Conservation (phyloP, 1,140 invertebrate species). For the Solenopsis invicta region DNA sequence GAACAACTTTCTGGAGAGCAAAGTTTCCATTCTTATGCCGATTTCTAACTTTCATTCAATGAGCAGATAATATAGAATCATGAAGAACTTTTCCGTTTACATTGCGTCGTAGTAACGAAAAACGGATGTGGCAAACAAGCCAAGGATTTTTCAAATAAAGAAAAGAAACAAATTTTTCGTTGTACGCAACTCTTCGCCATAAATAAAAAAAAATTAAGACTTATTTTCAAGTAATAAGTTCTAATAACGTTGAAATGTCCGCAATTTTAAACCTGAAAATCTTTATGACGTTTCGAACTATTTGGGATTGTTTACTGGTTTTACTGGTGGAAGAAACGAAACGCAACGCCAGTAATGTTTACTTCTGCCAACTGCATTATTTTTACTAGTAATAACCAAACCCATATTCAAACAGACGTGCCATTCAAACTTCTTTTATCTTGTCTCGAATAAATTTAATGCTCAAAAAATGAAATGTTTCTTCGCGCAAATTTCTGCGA, state of each 20-base stretch:
- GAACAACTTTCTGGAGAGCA: slow-evolving; percentile 45
- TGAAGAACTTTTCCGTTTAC: slow-evolving; percentile 38
- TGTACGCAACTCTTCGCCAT: neutral
- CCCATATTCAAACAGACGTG: too few relatives aligned
- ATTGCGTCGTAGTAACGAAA: slow-evolving; percentile 29
- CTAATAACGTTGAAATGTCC: too few relatives aligned
- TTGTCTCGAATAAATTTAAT: neutral
- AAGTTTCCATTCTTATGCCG: slow-evolving; percentile 58
- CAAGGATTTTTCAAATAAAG: neutral
- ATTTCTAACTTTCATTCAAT: slow-evolving; percentile 55
- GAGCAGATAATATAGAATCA: slow-evolving; percentile 53
- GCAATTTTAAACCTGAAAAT: too few relatives aligned
- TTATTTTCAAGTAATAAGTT: neutral
- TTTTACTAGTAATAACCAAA: too few relatives aligned
- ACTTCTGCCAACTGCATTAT: too few relatives aligned
- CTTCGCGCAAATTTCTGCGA: neutral
- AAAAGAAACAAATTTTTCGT: neutral
- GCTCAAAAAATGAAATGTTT: slow-evolving; percentile 15
- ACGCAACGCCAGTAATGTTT: too few relatives aligned
- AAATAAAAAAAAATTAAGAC: slow-evolving; percentile 2
- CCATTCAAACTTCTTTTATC: neutral
- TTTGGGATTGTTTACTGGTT: too few relatives aligned
- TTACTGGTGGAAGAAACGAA: too few relatives aligned
- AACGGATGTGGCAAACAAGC: slow-evolving; percentile 40
- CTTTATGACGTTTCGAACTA: too few relatives aligned